phyloP scores from a whole-genome alignment of 2,113 vertebrate species.

The Phoxinus phoxinus region DNA sequence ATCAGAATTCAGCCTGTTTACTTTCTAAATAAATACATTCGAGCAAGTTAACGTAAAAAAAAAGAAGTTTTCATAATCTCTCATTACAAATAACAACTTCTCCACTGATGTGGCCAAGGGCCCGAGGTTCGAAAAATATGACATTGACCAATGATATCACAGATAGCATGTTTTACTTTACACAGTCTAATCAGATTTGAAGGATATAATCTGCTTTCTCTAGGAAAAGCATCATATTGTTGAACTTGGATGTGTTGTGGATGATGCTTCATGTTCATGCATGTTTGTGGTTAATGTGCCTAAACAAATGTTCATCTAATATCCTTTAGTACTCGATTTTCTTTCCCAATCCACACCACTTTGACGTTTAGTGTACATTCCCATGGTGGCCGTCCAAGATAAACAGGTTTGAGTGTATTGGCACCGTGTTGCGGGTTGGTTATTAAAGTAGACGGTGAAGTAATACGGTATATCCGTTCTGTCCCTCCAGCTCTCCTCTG shows the following conservation, averaged over 20 bases:
- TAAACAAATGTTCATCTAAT: background rate
- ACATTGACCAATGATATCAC: background rate
- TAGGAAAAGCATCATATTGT: background rate
- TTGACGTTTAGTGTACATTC: background rate
- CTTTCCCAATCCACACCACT: too few species aligned
- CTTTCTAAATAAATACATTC: background rate
- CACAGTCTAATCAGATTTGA: background rate
- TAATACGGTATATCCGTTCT: background rate
- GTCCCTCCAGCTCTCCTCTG: conserved; percentile 33
- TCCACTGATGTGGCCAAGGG: background rate
- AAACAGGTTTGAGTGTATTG: conserved; percentile 17
- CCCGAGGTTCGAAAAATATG: background rate
- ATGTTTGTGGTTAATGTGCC: background rate
- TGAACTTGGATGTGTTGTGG: background rate
- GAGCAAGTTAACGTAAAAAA: background rate
- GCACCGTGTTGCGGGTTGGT: background rate
- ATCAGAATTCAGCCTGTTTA: background rate
- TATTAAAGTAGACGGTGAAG: conserved; percentile 6
- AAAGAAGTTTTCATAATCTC: background rate
- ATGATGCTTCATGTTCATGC: background rate
- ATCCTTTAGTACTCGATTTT: background rate
- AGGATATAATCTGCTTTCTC: background rate
- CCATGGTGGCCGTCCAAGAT: background rate
- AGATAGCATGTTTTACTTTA: background rate
- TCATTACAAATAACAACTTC: background rate